These are phyloP conservation scores for Phrynocephalus forsythii DNA, from an alignment of 2,797 vertebrate genomes.

Conservation along the genomic window DNA sequence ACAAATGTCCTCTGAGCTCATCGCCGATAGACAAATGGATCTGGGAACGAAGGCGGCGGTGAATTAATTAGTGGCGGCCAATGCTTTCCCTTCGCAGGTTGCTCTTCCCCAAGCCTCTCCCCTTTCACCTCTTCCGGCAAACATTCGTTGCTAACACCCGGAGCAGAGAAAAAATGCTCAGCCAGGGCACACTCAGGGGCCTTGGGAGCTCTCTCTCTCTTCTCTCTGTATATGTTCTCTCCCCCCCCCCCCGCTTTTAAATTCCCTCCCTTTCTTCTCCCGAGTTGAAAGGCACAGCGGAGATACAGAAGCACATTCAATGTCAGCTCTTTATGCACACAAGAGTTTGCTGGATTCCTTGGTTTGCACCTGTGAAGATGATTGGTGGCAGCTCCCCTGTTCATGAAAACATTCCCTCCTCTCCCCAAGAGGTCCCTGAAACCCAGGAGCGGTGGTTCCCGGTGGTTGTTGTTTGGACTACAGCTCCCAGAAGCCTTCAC, in stretches of 20 bases:
- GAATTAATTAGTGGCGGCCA: constrained; percentile 51
- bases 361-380: too few relatives aligned
- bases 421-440: too few relatives aligned
- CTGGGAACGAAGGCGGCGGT: constrained; percentile 51
- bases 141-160: constrained; percentile 5
- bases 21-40: constrained; percentile 67
- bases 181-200: not conserved
- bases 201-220: not conserved
- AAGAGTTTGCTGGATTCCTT: too few relatives aligned
- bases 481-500: too few relatives aligned
- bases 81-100: constrained; percentile 33
- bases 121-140: constrained; percentile 27
- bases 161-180: constrained; percentile 12
- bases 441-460: too few relatives aligned
- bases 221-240: not conserved
- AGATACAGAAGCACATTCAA: not conserved
- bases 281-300: not conserved
- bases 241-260: not conserved
- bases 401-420: too few relatives aligned
- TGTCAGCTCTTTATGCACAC: too few relatives aligned
- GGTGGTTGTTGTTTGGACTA: too few relatives aligned
- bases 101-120: constrained; percentile 34
- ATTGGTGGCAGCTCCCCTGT: too few relatives aligned
- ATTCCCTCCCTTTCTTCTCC: too few relatives aligned
- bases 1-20: constrained; percentile 52